phyloP scores from a whole-genome alignment of 2,888 invertebrate genomes.

The Tenthredo notha region DNA sequence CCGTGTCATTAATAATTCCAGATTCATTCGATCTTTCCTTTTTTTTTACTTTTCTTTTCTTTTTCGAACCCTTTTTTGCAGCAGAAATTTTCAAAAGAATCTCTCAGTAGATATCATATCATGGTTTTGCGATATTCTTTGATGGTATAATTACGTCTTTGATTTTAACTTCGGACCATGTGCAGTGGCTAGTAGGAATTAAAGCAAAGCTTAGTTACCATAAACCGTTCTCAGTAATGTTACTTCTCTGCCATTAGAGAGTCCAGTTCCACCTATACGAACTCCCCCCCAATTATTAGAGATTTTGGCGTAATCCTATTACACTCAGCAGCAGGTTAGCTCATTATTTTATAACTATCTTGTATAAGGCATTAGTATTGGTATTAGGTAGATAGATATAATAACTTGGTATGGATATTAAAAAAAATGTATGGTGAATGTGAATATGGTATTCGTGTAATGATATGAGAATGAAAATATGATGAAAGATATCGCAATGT shows the following conservation, averaged over 20 bases:
- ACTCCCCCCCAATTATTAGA: conserved; percentile 77
- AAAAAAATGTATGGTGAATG: not conserved
- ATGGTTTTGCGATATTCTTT: not conserved
- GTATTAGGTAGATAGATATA: no score
- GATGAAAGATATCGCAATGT: not conserved
- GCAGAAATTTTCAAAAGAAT: fast-evolving
- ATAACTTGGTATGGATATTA: not conserved
- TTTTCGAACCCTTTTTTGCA: not conserved
- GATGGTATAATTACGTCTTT: not conserved
- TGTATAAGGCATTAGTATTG: not conserved
- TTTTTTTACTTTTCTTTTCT: not conserved
- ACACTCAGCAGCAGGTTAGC: conserved; percentile 74
- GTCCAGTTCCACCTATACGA: conserved; percentile 73
- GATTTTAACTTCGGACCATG: not conserved
- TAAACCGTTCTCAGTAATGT: conserved; percentile 37
- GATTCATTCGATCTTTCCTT: not conserved
- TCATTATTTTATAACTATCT: conserved; percentile 74
- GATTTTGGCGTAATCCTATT: conserved; percentile 77
- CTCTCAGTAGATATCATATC: not conserved
- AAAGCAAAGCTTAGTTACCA: conserved; percentile 5
- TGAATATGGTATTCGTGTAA: not conserved
- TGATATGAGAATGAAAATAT: not conserved
- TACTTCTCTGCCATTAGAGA: conserved; percentile 15
- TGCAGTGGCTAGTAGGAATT: not conserved
- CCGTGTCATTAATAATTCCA: conserved; percentile 64